Evolutionary conservation across 2,113 vertebrate genomes (phyloP).

Genomic region (Passer montanus): DNA sequence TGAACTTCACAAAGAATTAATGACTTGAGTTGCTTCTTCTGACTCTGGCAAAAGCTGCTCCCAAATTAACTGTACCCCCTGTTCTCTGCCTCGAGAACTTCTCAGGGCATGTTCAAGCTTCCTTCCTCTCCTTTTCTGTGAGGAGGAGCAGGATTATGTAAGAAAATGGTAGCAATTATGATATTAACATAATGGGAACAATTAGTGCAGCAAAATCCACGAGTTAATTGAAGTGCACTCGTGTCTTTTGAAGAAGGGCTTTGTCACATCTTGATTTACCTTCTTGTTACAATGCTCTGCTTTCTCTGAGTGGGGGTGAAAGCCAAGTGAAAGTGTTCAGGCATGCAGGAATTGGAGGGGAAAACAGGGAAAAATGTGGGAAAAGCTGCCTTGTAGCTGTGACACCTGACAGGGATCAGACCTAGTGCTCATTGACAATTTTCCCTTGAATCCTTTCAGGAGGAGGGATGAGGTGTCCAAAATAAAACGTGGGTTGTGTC

Average conservation of each 20-base stretch:
- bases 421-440: rapidly evolving
- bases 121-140: not conserved
- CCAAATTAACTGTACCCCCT: not conserved
- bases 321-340: not conserved
- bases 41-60: not conserved
- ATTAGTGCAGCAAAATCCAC: not conserved
- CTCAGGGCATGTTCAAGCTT: not conserved
- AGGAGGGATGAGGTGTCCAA: not conserved
- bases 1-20: conserved; percentile 33
- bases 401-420: not conserved
- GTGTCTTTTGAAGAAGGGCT: not conserved
- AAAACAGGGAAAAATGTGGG: not conserved
- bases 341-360: not conserved
- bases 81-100: not conserved
- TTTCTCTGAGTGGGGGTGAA: not conserved
- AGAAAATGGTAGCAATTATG: conserved; percentile 11
- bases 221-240: conserved; percentile 4
- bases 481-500: not conserved
- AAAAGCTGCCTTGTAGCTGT: not conserved
- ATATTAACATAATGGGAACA: conserved; percentile 17
- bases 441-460: not conserved
- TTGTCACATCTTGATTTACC: conserved; percentile 15
- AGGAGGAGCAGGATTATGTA: not conserved
- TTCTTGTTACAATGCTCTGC: not conserved
- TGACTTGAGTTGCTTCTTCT: not conserved